Conservation (phyloP, 2,888 invertebrate genomes). For the Ceramica pisi region DNA sequence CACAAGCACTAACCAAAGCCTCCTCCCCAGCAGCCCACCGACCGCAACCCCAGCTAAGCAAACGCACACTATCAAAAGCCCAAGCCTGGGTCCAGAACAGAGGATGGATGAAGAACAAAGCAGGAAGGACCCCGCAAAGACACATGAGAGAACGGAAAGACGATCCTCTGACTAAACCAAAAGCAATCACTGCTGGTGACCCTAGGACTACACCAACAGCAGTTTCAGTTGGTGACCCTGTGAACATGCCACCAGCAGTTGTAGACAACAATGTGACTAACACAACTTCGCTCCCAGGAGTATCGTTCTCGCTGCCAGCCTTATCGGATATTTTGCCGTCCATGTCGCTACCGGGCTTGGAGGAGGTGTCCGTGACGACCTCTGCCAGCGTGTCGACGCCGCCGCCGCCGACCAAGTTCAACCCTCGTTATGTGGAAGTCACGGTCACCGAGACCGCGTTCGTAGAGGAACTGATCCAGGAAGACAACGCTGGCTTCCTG, state of each 20-base stretch:
- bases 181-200: too few species aligned
- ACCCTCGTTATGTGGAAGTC: fast-evolving
- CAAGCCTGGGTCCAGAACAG: neutral
- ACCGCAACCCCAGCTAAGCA: too few species aligned
- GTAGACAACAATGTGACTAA: too few species aligned
- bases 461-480: neutral
- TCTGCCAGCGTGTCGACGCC: too few species aligned
- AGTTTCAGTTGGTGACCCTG: too few species aligned
- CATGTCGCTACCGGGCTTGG: neutral
- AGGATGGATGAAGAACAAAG: neutral
- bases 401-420: neutral
- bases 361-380: neutral
- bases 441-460: neutral
- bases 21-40: neutral
- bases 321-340: neutral
- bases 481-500: neutral
- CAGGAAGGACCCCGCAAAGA: neutral
- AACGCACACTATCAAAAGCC: neutral
- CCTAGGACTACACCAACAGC: neutral
- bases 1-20: neutral
- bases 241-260: too few species aligned
- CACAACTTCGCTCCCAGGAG: too few species aligned
- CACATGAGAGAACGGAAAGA: neutral
- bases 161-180: neutral
- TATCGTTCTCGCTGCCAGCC: neutral